Base-by-base conservation (phyloP, 2,113 vertebrate species). In the Machaerirhynchus nigripectus region DNA sequence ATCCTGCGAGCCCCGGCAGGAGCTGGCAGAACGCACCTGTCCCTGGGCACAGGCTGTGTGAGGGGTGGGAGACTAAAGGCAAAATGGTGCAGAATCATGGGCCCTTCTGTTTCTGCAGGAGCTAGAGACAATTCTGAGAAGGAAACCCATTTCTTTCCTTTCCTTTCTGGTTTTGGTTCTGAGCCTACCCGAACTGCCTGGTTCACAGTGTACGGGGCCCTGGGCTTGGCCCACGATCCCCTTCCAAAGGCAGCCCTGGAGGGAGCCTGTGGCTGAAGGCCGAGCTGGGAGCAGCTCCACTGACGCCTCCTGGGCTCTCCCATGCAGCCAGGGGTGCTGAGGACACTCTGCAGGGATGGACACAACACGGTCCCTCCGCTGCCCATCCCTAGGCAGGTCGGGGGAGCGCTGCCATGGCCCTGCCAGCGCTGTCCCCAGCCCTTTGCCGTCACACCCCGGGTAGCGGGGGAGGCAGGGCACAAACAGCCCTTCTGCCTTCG, bases 31-130 rank as follows among this genome's bases (percentile, higher is more conserved):
- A 69, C 0, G 2, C 50, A 13, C 37, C 60, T 55, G 31, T 7
- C 65, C 61, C 84, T 64, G 84, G 80, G 65, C 90, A 81, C 55
- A 10, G 50, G 23, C 65, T 78, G 63, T 27, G 55, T 80, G 59
- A 81, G 52, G 61, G 79, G 33, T 85, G 61, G 71, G 93, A 95
- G 83, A 92, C 93, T 93, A 57, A 97, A 97, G 95, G 94, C 96
- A 97, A 96, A 89, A 94, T 50, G 92, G 93, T 96, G 94, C 89
- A 96, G 92, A 94, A 77, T 75, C 33, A 16, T 33, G 90, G 93
- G 80, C 85, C 93, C 90, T 94, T 92, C 84, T 69, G 71, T 84
- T 94, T 77, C 82, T 9, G 12, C 75, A 91, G 90, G 80, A 95
- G 86, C 84, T 59, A 53, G 64, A 77, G 60, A 64, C 0, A 13